A percentile compares a stretch with the other conserved stretches of the same genome.
Conservation (phyloP, 2,113 vertebrate species). For the Trinectes maculatus region DNA sequence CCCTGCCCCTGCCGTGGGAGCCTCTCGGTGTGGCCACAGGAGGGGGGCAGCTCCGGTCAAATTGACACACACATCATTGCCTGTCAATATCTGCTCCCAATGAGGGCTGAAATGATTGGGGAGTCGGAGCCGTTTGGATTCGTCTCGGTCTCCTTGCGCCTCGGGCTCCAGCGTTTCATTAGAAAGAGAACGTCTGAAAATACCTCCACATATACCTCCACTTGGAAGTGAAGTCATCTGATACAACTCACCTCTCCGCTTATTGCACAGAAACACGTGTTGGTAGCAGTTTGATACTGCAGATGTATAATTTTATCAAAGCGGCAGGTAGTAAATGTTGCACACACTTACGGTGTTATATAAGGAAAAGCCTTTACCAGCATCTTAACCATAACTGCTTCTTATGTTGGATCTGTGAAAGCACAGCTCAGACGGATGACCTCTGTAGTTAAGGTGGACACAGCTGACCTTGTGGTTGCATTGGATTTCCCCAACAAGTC, state of each 20-base stretch:
- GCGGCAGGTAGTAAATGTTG: conserved; percentile 9
- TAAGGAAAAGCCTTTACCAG: conserved; percentile 3
- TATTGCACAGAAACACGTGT: conserved; percentile 29
- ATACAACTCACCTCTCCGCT: conserved; percentile 41
- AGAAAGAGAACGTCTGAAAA: conserved; percentile 67
- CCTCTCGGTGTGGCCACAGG: conserved; percentile 49
- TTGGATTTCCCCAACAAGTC: not conserved
- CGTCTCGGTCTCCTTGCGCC: conserved; percentile 39
- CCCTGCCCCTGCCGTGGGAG: conserved; percentile 37
- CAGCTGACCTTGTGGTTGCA: conserved; percentile 1
- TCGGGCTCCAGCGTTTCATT: conserved; percentile 57
- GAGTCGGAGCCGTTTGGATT: conserved; percentile 63
- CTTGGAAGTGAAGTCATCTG: conserved; percentile 52
- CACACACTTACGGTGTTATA: conserved; percentile 5
- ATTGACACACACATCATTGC: conserved; percentile 68
- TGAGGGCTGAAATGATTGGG: conserved; percentile 71
- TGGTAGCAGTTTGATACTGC: conserved; percentile 31
- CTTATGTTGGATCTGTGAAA: not conserved
- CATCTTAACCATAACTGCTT: conserved; percentile 2
- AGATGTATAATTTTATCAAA: conserved; percentile 19
- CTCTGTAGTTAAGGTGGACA: no score
- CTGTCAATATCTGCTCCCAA: conserved; percentile 67
- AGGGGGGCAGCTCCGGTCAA: conserved; percentile 50
- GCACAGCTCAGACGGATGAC: no score
- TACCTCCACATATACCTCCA: conserved; percentile 61